Evolutionary conservation across 2,888 invertebrate genomes (phyloP).

Genomic region (Neelides folsomi): DNA sequence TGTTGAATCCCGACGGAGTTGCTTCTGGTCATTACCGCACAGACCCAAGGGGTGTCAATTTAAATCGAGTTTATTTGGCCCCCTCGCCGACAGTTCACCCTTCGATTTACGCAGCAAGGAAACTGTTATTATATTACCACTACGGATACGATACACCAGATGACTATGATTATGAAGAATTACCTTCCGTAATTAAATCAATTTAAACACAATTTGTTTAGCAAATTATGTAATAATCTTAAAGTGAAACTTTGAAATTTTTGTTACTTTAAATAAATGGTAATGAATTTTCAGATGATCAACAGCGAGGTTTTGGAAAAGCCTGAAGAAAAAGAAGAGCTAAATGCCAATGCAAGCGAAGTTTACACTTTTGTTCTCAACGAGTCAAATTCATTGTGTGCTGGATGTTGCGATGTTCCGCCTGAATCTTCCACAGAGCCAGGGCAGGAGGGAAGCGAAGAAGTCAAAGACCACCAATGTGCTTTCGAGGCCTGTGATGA

Average conservation of each 20-base stretch:
- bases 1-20: slow-evolving; percentile 84
- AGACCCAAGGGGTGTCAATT: slow-evolving; percentile 72
- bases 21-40: slow-evolving; percentile 72
- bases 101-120: slow-evolving; percentile 69
- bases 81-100: slow-evolving; percentile 63
- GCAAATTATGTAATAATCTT: no score
- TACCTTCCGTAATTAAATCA: no score
- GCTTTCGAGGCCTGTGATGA: slow-evolving; percentile 33
- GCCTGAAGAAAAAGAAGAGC: background rate
- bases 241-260: no score
- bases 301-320: no score
- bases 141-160: slow-evolving; percentile 25
- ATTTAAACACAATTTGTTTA: no score
- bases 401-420: slow-evolving; percentile 16
- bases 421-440: background rate
- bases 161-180: slow-evolving; percentile 19
- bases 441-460: background rate
- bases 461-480: slow-evolving; percentile 19
- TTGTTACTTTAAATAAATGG: no score
- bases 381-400: slow-evolving; percentile 27
- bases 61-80: slow-evolving; percentile 72
- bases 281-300: no score
- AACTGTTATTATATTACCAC: slow-evolving; percentile 42
- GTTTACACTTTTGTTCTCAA: slow-evolving; percentile 25
- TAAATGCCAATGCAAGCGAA: slow-evolving; percentile 10